Evolutionary conservation across 2,113 vertebrate genomes (phyloP), one percentile per base, ranked within the genome.

Genomic region (Tamias sibiricus): DNA sequence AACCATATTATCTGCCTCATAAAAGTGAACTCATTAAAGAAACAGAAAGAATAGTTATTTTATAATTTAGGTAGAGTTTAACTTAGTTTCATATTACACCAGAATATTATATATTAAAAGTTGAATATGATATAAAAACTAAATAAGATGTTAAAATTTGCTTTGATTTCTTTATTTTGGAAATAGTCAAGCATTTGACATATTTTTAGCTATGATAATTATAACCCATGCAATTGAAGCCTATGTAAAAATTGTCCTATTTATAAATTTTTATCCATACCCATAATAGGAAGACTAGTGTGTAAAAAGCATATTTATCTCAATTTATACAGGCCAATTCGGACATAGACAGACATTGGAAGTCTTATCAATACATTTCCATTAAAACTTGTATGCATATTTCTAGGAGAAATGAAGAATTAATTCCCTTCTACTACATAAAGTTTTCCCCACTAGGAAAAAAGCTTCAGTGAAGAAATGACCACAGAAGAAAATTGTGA

Each of bases 111-210:
- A 30, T 85, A 87, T 93, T 72, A 84, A 83, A 90, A 62, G 82
- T 62, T 94, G 20, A 13, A 44, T 79, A 84, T 66, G 9, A 37
- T 82, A 80, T 95, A 84, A 92, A 97, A 95, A 92, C n/a, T 76
- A 49, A 94, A 94, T 95, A 54, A 86, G 74, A 54, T 94, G 1
- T 86, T 82, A 95, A 91, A 87, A 82, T 86, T 94, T 96, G 28
- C 82, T 94, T 86, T 20, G 52, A 40, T 37, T 71, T 92, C 82
- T 96, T 92, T 94, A 68, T 91, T 96, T 97, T 96, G 49, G 62
- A 95, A 96, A 88, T 83, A 93, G 35, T 54, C 59, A 80, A 92
- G 20, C 0, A 71, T 66, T 59, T 85, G 54, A 93, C 90, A 40
- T 88, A 83, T 81, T 90, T 96, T 95, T 90, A 92, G 59, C 71